Evolutionary conservation across 2,113 vertebrate species (phyloP).

Genomic region (Pachypanchax playfairii): DNA sequence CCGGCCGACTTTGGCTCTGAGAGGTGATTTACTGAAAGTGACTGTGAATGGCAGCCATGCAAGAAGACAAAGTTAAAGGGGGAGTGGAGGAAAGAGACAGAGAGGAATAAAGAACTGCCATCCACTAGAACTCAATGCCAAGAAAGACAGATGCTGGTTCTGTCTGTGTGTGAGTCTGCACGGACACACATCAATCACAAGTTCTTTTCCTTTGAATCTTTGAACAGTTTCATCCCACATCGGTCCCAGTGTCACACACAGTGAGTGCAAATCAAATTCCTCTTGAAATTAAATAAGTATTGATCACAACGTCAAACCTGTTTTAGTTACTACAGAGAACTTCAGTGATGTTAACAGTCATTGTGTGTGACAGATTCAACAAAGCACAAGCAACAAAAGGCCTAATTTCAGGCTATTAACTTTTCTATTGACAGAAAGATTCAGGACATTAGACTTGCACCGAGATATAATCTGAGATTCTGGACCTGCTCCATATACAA

Average conservation of each 20-base stretch:
- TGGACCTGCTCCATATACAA: conserved; percentile 18
- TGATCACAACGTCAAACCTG: conserved; percentile 28
- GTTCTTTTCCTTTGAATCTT: conserved; percentile 46
- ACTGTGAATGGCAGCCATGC: conserved; percentile 50
- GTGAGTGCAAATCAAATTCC: conserved; percentile 38
- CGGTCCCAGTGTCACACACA: conserved; percentile 24
- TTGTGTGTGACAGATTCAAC: conserved; percentile 1
- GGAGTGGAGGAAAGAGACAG: conserved; percentile 57
- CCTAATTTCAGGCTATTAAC: no score
- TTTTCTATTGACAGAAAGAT: no score
- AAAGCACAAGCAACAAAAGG: no score
- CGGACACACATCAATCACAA: conserved; percentile 51
- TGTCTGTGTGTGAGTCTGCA: conserved; percentile 23
- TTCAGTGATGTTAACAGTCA: conserved; percentile 10
- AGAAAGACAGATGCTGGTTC: conserved; percentile 70
- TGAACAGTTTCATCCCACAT: conserved; percentile 45
- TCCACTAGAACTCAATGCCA: conserved; percentile 63
- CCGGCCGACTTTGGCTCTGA: conserved; percentile 38
- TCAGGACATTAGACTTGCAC: neutral
- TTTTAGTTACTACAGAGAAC: conserved; percentile 12
- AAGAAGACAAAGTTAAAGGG: conserved; percentile 48
- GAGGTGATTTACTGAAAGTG: conserved; percentile 50
- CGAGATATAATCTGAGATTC: no score
- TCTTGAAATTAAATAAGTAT: conserved; percentile 40
- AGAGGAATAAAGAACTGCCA: conserved; percentile 67